Conservation (phyloP, 2,888 invertebrate genomes). For the Stegana nigrithorax region DNA sequence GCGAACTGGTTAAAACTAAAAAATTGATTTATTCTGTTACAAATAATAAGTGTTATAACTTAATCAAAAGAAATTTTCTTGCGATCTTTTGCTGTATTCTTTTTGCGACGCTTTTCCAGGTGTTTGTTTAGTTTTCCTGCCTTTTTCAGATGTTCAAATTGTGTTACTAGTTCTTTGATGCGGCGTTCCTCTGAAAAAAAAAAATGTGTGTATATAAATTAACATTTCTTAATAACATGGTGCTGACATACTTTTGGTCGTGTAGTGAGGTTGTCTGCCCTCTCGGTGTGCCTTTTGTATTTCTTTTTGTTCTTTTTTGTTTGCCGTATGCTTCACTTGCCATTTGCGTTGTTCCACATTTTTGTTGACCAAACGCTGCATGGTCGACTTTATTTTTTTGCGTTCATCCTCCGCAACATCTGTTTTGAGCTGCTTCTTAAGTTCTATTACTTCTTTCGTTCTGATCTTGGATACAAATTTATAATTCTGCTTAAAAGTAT, state of each 20-base stretch:
- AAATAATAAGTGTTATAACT: conserved; percentile 41
- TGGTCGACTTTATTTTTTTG: conserved; percentile 76
- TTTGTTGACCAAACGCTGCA: conserved; percentile 84
- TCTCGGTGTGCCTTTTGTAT: conserved; percentile 58
- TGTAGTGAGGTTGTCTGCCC: conserved; percentile 67
- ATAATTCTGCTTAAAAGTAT: conserved; percentile 81
- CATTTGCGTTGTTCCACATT: conserved; percentile 75
- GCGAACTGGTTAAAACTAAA: conserved; percentile 74
- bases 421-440: conserved; percentile 74
- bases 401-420: conserved; percentile 75
- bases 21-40: conserved; percentile 30
- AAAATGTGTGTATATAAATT: background rate
- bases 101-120: conserved; percentile 83
- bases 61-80: conserved; percentile 64
- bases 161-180: conserved; percentile 79
- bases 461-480: conserved; percentile 81
- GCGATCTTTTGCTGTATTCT: conserved; percentile 71
- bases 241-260: conserved; percentile 75
- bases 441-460: conserved; percentile 75
- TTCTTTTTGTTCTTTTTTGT: conserved; percentile 71
- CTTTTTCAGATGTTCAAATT: conserved; percentile 84
- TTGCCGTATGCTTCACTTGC: conserved; percentile 71
- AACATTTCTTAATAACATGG: background rate
- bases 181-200: conserved; percentile 80
- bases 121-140: conserved; percentile 83